Evolutionary conservation across 37 sponge, comb jelly and placozoan species (phyloP).

Genomic region (Geodia barretti): DNA sequence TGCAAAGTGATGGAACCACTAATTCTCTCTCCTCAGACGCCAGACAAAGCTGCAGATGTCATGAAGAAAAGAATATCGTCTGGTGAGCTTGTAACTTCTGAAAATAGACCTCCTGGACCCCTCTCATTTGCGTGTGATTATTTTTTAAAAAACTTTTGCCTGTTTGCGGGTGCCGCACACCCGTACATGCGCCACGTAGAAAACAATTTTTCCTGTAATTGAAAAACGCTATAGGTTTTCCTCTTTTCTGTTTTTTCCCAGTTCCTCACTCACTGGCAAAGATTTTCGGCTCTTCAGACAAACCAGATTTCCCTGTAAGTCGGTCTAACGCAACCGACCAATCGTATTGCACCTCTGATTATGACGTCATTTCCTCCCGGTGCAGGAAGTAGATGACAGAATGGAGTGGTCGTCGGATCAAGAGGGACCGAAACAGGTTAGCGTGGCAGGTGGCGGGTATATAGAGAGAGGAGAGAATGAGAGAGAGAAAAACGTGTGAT

Average conservation of each 20-base stretch:
- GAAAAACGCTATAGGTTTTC: too few species aligned
- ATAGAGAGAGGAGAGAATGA: too few species aligned
- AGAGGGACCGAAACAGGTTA: too few species aligned
- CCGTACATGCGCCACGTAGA: too few species aligned
- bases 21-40: not conserved
- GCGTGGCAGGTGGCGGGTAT: too few species aligned
- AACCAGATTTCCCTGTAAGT: slow-evolving; percentile 14
- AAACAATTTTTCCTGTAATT: too few species aligned
- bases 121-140: slow-evolving; percentile 1
- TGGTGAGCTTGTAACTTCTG: not conserved
- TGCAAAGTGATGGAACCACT: not conserved
- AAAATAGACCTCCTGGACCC: not conserved
- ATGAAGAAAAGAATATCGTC: not conserved
- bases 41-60: not conserved
- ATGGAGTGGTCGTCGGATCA: too few species aligned
- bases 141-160: too few species aligned
- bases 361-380: not conserved
- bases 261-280: slow-evolving; percentile 57
- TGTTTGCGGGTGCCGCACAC: too few species aligned
- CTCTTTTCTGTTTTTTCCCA: not conserved
- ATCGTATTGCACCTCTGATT: not conserved
- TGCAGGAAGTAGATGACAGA: not conserved
- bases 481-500: too few species aligned
- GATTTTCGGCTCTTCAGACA: slow-evolving; percentile 30
- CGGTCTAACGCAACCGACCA: too few species aligned